Base-by-base conservation (phyloP, 2,888 invertebrate species). In the Phytoseiulus persimilis region DNA sequence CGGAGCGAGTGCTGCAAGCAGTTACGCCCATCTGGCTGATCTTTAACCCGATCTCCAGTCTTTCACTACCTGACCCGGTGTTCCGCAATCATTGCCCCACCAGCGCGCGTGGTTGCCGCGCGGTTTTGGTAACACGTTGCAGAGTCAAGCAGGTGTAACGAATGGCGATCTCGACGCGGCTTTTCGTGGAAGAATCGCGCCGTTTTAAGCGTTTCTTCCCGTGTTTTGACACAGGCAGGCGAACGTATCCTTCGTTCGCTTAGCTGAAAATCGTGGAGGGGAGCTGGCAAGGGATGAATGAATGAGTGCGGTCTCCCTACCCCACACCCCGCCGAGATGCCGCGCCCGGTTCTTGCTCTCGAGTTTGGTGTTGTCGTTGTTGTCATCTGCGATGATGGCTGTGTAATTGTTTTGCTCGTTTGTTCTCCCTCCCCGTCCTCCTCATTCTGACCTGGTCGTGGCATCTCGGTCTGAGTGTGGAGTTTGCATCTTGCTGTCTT, bases 371-470 rank as follows among this genome's bases (percentile, higher is more conserved):
- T 28, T 65, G 65, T 65, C 65, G 65, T 65, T 65, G 65, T 65
- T 65, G 65, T 65, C 65, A 65, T 65, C 65, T 65, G 65, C 65
- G 65, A 65, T 65, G 65, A 65, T 65, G 14, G 65, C 65, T 65
- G 65, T 65, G 65, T 65, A 65, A 65, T 65, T 65, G 65, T 65
- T 65, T 65, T 65, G 65, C 65, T 65, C 65, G 65, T 65, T 65
- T 65, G 65, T 65, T 28, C 65, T 28, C 65, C 28, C 65, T 39
- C 39, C 39, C 39, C 39, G 39, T 39, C 39, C 39, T 3, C 65
- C 65, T 65, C 65, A 65, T 65, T 65, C 65, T 65, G 18, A 65
- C 65, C 65, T 65, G 65, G 65, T 65, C 65, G 65, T 65, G 65
- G 65, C 65, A 65, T 65, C 65, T 65, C 65, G 28, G 9, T 65